Evolutionary conservation across 2,888 invertebrate genomes (phyloP).

Genomic region (Trachelus iudaicus): DNA sequence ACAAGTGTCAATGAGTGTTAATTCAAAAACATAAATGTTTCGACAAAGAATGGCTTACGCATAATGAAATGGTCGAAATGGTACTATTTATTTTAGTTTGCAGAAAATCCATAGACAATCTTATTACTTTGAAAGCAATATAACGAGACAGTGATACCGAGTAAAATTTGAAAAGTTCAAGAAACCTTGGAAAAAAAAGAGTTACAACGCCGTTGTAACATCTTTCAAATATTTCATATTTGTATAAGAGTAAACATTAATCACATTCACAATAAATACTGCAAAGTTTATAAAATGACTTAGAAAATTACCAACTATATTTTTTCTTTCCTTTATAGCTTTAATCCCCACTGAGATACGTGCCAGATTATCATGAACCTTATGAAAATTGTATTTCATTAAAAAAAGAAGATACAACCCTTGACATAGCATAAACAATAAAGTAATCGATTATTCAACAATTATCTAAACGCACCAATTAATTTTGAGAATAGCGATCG

Average conservation of each 20-base stretch:
- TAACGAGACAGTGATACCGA: not conserved
- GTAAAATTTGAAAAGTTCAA: not conserved
- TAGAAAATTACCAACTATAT: not conserved
- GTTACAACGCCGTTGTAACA: too few species aligned
- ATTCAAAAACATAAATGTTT: too few species aligned
- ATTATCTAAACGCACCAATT: not conserved
- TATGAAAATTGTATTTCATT: too few species aligned
- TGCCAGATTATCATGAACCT: too few species aligned
- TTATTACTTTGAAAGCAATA: not conserved
- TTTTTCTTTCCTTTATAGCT: too few species aligned
- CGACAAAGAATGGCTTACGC: not conserved
- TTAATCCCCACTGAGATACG: too few species aligned
- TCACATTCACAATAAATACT: not conserved
- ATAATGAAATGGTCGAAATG: not conserved
- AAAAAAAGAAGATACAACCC: too few species aligned
- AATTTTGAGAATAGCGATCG: not conserved
- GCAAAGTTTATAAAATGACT: not conserved
- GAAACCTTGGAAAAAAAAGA: too few species aligned
- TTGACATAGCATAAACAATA: too few species aligned
- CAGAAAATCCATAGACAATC: not conserved
- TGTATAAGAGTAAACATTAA: not conserved
- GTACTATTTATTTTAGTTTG: not conserved
- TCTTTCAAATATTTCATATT: not conserved
- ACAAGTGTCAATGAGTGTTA: too few species aligned
- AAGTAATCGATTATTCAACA: too few species aligned